Percentiles rank a stretch among this genome's conserved stretches.
These are phyloP conservation scores for Hirtodrosophila cameraria DNA, from an alignment of 2,888 invertebrate genomes.

Conservation along the genomic window DNA sequence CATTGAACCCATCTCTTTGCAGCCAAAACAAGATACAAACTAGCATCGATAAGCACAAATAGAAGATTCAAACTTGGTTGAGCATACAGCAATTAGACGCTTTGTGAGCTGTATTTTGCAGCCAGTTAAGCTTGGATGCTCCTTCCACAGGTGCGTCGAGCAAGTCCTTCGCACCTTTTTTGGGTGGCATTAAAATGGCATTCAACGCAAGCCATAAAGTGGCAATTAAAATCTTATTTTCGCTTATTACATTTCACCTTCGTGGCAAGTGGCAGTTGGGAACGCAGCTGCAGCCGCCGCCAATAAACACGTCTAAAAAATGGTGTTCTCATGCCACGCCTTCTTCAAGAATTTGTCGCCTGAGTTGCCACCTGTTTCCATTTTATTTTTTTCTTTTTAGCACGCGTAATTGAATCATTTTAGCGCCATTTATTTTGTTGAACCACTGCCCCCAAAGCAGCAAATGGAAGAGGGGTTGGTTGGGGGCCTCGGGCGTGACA, in stretches of 20 bases:
- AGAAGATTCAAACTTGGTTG: slow-evolving; percentile 5
- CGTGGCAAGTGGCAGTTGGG: background rate
- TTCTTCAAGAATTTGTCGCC: slow-evolving; percentile 66
- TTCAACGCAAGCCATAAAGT: slow-evolving; percentile 63
- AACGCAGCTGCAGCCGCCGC: slow-evolving; percentile 53
- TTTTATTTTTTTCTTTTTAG: slow-evolving; percentile 22
- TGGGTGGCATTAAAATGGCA: slow-evolving; percentile 64
- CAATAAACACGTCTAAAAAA: slow-evolving; percentile 77
- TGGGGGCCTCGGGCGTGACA: slow-evolving; percentile 53
- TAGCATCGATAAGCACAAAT: slow-evolving; percentile 16
- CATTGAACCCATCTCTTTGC: slow-evolving; percentile 15
- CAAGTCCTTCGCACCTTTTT: slow-evolving; percentile 16
- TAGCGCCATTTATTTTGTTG: slow-evolving; percentile 78
- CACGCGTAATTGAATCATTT: slow-evolving; percentile 76
- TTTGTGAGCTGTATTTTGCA: background rate
- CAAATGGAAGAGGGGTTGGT: background rate
- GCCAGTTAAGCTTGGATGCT: background rate
- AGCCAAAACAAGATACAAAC: background rate
- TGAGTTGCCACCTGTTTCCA: slow-evolving; percentile 68
- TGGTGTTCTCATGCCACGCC: slow-evolving; percentile 40
- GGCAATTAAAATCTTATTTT: slow-evolving; percentile 80
- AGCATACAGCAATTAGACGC: slow-evolving; percentile 48
- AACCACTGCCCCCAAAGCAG: slow-evolving; percentile 29
- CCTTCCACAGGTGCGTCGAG: slow-evolving; percentile 25
- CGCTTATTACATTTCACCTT: slow-evolving; percentile 69